Evolutionary conservation across 2,888 invertebrate genomes (phyloP), one percentile per base, ranked within the genome.

Genomic region (Achlya flavicornis): DNA sequence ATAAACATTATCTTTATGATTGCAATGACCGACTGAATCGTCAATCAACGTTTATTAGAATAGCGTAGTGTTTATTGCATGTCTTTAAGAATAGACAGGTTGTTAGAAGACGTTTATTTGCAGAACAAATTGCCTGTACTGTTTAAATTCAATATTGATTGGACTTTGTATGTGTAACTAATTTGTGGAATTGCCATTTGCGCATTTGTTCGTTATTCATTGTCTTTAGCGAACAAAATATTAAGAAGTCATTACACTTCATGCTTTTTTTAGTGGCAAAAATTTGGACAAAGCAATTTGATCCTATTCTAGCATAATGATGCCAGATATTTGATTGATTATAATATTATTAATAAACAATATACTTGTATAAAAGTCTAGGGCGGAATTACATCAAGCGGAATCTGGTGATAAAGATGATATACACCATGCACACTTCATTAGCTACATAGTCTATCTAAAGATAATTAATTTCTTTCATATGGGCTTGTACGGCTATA

Each of bases 1-100:
- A 57, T 26, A 57, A 8, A 14, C n/a, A 26, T 58, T 58, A 12
- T 58, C 57, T 58, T 12, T 32, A 48, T 48, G 48, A 53, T 53
- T 8, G 14, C 48, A 16, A 16, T 48, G 19, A 53, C 53, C 19
- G 10, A 53, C 10, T n/a, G 10, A 8, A 19, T n/a, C 19, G 53
- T 1, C 53, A 53, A 53, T 53, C 53, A 53, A 53, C 8, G 53
- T 19, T 53, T 19, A 53, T 53, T 53, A 10, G 53, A 19, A 8
- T 53, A 19, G 19, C 19, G 53, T 53, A 19, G 53, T 53, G 53
- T 53, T 48, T 48, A 53, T 19, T 53, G 19, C 53, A 19, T 7
- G 53, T 3, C n/a, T 53, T 19, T 53, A 53, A 53, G 19, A 19
- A 53, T 53, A 53, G 19, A 53, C 19, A 10, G 10, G 53, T 53